Conservation (phyloP, 1,140 invertebrate species). For the Triops cancriformis region DNA sequence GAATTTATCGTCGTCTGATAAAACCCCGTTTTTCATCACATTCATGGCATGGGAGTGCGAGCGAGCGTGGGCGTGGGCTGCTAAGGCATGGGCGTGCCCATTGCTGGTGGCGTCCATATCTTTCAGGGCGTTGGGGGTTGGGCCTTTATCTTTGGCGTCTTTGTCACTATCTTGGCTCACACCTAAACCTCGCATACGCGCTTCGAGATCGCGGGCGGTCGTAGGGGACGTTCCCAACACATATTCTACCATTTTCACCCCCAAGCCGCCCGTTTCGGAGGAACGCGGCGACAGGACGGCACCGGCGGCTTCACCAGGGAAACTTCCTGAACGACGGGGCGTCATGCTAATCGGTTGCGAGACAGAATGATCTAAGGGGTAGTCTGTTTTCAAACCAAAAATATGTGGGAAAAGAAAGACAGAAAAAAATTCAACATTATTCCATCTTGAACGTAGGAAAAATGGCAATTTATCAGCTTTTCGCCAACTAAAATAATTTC, state of each 20-base stretch:
- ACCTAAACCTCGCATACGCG: constrained; percentile 60
- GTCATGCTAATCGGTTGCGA: constrained; percentile 64
- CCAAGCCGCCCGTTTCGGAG: constrained; percentile 68
- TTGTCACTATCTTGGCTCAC: constrained; percentile 43
- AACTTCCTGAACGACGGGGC: constrained; percentile 47
- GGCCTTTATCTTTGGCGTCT: constrained; percentile 54
- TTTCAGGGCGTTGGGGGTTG: constrained; percentile 50
- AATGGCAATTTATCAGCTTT: constrained; percentile 15
- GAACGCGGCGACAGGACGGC: constrained; percentile 57
- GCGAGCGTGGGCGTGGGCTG: too few relatives aligned
- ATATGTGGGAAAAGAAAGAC: constrained; percentile 11
- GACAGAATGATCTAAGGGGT: constrained; percentile 59
- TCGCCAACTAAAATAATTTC: background rate
- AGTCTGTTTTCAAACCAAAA: background rate
- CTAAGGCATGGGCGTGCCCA: background rate
- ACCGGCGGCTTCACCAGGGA: constrained; percentile 20
- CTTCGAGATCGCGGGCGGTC: constrained; percentile 65
- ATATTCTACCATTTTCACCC: constrained; percentile 98
- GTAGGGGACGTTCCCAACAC: constrained; percentile 78
- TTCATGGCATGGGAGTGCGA: constrained; percentile 54
- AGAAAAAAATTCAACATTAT: constrained; percentile 16
- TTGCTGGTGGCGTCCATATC: constrained; percentile 40
- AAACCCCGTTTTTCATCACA: constrained; percentile 71
- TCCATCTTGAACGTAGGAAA: constrained; percentile 15
- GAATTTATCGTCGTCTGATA: constrained; percentile 81